These are phyloP conservation scores for Melipona bicolor DNA, from an alignment of 2,888 invertebrate species.

Conservation along the genomic window DNA sequence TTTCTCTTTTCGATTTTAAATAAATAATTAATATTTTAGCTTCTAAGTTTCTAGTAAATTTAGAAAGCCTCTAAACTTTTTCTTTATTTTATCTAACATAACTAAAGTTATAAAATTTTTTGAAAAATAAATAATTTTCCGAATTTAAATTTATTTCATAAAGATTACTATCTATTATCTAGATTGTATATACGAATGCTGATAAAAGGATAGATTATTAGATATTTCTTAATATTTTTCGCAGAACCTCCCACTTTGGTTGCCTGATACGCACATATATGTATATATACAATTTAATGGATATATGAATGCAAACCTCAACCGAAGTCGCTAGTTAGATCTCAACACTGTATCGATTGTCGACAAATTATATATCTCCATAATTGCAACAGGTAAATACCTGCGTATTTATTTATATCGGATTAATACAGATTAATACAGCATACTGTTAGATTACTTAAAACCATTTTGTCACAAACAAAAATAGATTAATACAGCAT, in stretches of 20 bases:
- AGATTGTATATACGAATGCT: background rate
- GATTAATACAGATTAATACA: background rate
- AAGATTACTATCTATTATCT: too few relatives aligned
- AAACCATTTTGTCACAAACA: background rate
- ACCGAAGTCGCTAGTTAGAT: slow-evolving; percentile 11
- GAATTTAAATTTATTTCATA: too few relatives aligned
- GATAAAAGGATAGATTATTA: background rate
- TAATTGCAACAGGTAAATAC: slow-evolving; percentile 47
- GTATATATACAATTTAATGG: slow-evolving; percentile 13
- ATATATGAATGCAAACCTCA: background rate
- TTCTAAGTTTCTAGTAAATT: too few relatives aligned
- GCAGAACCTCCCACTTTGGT: slow-evolving; percentile 41
- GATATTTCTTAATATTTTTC: background rate
- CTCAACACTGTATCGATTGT: background rate
- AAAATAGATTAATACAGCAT: background rate
- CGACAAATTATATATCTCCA: background rate
- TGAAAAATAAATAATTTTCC: too few relatives aligned
- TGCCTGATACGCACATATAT: background rate
- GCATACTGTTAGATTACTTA: background rate
- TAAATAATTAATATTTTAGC: background rate
- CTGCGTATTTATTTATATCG: background rate
- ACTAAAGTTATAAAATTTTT: too few relatives aligned
- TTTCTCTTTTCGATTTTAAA: background rate
- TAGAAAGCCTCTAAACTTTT: too few relatives aligned
- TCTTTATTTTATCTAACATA: too few relatives aligned